Evolutionary conservation across 2,888 invertebrate species (phyloP).

Genomic region (Yponomeuta malinellus): DNA sequence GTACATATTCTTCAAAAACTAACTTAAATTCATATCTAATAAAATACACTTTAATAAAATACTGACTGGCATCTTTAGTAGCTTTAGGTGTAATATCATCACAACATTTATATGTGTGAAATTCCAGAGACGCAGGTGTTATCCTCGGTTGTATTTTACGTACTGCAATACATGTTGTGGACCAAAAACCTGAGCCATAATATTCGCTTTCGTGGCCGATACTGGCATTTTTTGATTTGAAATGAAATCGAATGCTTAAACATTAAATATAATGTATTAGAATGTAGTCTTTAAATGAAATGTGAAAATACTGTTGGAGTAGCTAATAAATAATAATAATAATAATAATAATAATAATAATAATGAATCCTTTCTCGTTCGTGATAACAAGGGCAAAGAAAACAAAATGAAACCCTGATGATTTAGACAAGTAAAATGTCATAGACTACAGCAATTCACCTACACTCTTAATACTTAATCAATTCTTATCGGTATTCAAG

Average conservation of each 20-base stretch:
- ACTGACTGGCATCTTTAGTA: not conserved
- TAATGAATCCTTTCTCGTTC: not conserved
- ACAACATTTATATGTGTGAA: constrained; percentile 1
- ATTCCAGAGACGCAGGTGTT: constrained; percentile 13
- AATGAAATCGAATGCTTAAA: not conserved
- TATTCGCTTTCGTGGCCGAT: not conserved
- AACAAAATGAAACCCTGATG: not conserved
- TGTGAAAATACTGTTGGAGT: no score
- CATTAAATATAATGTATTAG: not conserved
- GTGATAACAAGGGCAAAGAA: not conserved
- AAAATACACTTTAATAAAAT: not conserved
- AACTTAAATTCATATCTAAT: no score
- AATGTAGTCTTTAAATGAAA: no score
- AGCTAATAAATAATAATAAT: no score
- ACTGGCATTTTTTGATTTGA: not conserved
- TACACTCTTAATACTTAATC: no score
- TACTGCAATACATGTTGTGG: not conserved
- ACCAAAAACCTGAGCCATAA: not conserved
- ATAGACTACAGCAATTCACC: not conserved
- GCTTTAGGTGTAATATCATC: not conserved
- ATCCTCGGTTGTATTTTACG: constrained; percentile 9
- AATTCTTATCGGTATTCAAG: not conserved
- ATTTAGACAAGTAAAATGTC: not conserved
- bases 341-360: no score
- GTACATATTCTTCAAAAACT: no score